Evolutionary conservation across 1,140 invertebrate species (phyloP).

Genomic region (Anadara kagoshimensis): DNA sequence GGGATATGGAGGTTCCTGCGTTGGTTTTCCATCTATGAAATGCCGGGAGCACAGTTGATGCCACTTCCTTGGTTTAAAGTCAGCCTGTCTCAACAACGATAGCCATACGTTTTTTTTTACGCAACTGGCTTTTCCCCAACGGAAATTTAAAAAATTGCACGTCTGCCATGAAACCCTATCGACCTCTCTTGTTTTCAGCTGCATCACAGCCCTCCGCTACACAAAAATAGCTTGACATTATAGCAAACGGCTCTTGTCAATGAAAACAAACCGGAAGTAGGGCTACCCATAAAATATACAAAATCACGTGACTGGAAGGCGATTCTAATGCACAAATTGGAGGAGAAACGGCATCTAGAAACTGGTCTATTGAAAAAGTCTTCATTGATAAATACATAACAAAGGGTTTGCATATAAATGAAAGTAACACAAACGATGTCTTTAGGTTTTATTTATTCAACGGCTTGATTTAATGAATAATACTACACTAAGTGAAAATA

Average conservation of each 20-base stretch:
- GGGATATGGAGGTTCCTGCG: slow-evolving; percentile 17
- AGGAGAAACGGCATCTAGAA: too few species aligned
- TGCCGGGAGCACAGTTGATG: slow-evolving; percentile 21
- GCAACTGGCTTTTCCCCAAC: neutral
- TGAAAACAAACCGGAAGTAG: too few species aligned
- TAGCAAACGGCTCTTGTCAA: neutral
- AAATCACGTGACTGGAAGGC: too few species aligned
- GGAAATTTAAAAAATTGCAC: slow-evolving; percentile 10
- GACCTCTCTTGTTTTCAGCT: slow-evolving; percentile 13
- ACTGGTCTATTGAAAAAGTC: too few species aligned
- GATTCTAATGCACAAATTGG: too few species aligned
- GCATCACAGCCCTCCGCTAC: slow-evolving; percentile 17
- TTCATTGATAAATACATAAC: too few species aligned
- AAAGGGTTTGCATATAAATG: too few species aligned
- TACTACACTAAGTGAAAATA: too few species aligned
- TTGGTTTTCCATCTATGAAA: slow-evolving; percentile 17
- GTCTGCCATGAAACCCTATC: slow-evolving; percentile 22
- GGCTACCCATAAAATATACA: too few species aligned
- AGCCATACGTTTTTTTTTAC: neutral
- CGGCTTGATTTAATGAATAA: too few species aligned
- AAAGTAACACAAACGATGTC: too few species aligned
- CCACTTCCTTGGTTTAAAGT: neutral
- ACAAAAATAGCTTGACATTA: slow-evolving; percentile 13
- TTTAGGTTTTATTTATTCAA: too few species aligned
- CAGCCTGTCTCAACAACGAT: neutral